Base-by-base conservation (phyloP, 2,888 invertebrate species). In the Timandra comae region DNA sequence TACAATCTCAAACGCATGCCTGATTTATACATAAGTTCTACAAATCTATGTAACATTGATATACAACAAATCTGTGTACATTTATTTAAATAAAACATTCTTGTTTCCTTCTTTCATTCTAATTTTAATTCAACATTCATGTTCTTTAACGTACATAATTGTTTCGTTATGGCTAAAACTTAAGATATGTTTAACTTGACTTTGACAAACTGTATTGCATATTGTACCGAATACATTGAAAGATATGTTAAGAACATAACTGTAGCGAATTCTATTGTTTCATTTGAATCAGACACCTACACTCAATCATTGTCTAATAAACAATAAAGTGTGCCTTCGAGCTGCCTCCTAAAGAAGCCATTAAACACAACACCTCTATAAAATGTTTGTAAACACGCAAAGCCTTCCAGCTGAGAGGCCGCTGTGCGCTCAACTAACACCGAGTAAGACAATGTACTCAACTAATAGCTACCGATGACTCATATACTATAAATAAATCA, bases 311-410 rank as follows among this genome's bases (percentile, higher is more conserved):
- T 76, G 74, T 74, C 63, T 64, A 49, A 48, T 46, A 43, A 60
- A 77, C 72, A 80, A 73, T 67, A 62, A 64, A 58, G 48, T 55
- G 49, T 47, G 68, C 69, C 79, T 78, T 70, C 78, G 59, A 84
- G 75, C 50, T 47, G 68, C 69, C 79, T 78, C 70, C 78, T 60
- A 84, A 76, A 82, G 82, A 57, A 84, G 82, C 73, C 69, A 74
- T 84, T 74, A 75, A 72, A 75, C 53, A 76, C 63, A 80, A 76
- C 75, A 81, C 75, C 74, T 82, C 76, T 72, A 82, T 82, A 81
- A 84, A 84, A 69, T 85, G 80, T 85, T 85, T 81, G 84, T 82
- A 84, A 84, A 85, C 85, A 85, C 57, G 70, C 65, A 78, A 77
- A 77, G 74, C 72, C 46, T 45, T 76, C 84, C 82, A 78, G 70